phyloP scores from a whole-genome alignment of 2,113 vertebrate species.

The Bettongia penicillata region DNA sequence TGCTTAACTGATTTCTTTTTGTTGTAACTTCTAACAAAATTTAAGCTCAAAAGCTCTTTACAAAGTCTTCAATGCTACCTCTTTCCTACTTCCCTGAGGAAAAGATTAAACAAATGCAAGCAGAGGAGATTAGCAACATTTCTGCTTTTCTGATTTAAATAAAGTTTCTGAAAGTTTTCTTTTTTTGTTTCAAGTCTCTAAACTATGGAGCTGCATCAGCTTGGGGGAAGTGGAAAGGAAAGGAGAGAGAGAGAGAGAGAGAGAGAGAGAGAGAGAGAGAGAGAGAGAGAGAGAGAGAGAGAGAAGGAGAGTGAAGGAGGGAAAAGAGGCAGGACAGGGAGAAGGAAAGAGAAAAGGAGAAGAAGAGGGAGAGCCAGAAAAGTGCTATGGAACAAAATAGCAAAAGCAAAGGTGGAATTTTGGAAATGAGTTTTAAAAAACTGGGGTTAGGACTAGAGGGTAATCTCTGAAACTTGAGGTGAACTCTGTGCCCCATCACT shows the following conservation, averaged over 20 bases:
- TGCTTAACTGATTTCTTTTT: rapidly evolving
- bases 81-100: not conserved
- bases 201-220: not conserved
- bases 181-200: not conserved
- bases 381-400: not conserved
- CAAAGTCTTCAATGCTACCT: not conserved
- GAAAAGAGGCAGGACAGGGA: too few relatives aligned
- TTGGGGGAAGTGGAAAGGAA: not conserved
- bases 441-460: too few relatives aligned
- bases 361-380: not conserved
- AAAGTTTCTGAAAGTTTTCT: not conserved
- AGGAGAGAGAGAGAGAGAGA: not conserved
- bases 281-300: not conserved
- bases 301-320: not conserved
- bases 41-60: not conserved
- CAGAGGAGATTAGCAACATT: not conserved
- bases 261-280: not conserved
- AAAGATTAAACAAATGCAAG: conserved; percentile 7
- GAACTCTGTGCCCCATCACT: not conserved
- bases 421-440: not conserved
- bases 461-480: not conserved
- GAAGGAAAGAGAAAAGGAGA: rapidly evolving
- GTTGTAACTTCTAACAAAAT: rapidly evolving
- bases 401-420: not conserved
- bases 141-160: conserved; percentile 9